Evolutionary conservation across 1,140 invertebrate genomes (phyloP), one percentile per base, ranked within the genome.

Genomic region (Camponotus vicinus): DNA sequence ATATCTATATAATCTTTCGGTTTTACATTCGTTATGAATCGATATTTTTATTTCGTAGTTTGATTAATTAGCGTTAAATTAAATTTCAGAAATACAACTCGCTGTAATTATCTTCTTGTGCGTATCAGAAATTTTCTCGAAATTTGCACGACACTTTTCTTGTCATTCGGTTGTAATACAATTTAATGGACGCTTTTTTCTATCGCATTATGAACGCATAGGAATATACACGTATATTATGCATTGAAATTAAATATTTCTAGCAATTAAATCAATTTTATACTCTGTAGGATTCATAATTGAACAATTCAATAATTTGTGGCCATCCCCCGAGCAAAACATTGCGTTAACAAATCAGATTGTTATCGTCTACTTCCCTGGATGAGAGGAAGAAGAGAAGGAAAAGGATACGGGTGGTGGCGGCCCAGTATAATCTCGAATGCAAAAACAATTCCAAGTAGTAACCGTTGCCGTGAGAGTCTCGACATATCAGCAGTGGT

Each of bases 401-500:
- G 42, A 78, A 85, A 66, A 78, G 52, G 59, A 92, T 87, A 91
- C 85, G 85, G n/a, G 75, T 70, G 21, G 42, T 71, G 34, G 52
- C 6, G 49, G 63, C 21, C 40, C 15, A 13, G n/a, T 78, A 82
- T 80, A 85, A 88, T 92, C 85, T 86, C 42, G 83, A 88, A 63
- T 86, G 86, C 86, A 86, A 87, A 90, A 93, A 93, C 91, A 92
- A 88, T 93, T 93, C 92, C 87, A 42, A 89, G 92, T 92, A 93
- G 87, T 76, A 85, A 84, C 73, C 86, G 71, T 70, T 87, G 71
- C 71, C 88, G 89, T 87, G 90, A 80, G 86, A 88, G 63, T 85
- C 85, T 89, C 90, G 88, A 83, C 89, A 89, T 90, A 90, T 87
- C 90, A 91, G 88, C 86, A 77, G 42, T 73, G 83, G 86, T 88